Evolutionary conservation across 2,113 vertebrate species (phyloP), one percentile per base, ranked within the genome.

Genomic region (Clarias gariepinus): DNA sequence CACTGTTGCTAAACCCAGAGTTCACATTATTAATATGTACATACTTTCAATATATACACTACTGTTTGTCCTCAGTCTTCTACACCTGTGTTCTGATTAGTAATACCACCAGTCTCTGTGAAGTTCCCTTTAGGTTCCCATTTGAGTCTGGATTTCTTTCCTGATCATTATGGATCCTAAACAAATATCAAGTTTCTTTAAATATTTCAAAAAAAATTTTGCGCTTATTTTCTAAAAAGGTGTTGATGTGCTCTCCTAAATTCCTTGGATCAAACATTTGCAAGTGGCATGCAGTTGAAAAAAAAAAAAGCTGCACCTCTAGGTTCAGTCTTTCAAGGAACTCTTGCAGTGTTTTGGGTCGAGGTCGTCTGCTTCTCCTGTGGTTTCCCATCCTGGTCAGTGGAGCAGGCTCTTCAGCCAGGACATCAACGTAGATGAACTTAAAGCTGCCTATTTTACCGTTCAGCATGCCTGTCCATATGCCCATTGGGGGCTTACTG

Each of bases 381-480:
- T 89, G 89, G 0, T 74, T 36, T 78, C 92, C 94, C 83, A 83
- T 91, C 79, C 95, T 96, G 90, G 82, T n/a, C 80, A 93, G 64
- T 2, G 84, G 58, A 87, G 95, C 95, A 18, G 94, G 95, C 90
- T 95, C 94, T 74, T 93, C 94, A 28, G 71, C 61, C 84, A 95
- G 89, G 93, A 96, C 82, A 83, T 99, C 96, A 88, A 99, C 98
- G 0, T 99, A 99, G 92, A 99, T 96, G 89, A 99, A 99, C 92
- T 99, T 99, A 92, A 99, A 99, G 90, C 94, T 96, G 84, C 98
- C 98, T 21, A 96, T 91, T 90, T 95, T 97, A 88, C 95, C 95
- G 80, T 97, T 96, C 88, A 99, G 87, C 94, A 96, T 94, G 78
- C 98, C 98, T 0, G 95, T 98, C 98, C 98, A 99, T 91, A 96